These are phyloP conservation scores for Bettongia penicillata DNA, from an alignment of 2,113 vertebrate species.

Conservation along the genomic window DNA sequence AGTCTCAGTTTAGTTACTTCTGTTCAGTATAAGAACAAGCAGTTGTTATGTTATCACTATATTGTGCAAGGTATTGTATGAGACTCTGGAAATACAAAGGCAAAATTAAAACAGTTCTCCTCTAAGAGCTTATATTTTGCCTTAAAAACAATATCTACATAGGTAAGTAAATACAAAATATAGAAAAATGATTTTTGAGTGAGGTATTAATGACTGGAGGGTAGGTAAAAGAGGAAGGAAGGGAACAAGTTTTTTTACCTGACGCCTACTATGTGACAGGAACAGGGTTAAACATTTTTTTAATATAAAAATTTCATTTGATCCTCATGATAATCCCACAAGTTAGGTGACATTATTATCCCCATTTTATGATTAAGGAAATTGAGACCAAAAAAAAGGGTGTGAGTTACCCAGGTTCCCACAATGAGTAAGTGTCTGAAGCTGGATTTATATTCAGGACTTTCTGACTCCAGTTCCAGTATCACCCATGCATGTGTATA, in stretches of 20 bases:
- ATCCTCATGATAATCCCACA: neutral
- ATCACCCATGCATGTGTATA: neutral
- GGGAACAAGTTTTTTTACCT: neutral
- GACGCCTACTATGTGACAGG: neutral
- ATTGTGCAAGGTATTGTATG: neutral
- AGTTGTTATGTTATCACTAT: neutral
- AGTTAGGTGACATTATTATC: neutral
- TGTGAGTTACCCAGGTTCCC: neutral
- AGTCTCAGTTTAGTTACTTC: neutral
- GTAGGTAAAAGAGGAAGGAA: neutral
- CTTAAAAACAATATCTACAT: neutral
- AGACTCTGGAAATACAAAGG: too few species aligned
- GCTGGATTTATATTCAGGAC: neutral
- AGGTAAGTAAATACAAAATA: slow-evolving; percentile 1
- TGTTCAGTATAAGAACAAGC: neutral
- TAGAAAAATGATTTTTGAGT: neutral
- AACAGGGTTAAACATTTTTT: neutral
- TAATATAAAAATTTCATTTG: neutral
- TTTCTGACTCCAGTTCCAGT: neutral
- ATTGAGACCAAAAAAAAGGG: neutral
- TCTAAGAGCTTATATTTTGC: neutral
- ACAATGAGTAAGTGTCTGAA: neutral
- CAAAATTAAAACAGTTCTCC: too few species aligned
- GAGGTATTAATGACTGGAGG: neutral
- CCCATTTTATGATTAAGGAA: neutral